Conservation (phyloP, 2,113 vertebrate genomes). For the Steatornis caripensis region DNA sequence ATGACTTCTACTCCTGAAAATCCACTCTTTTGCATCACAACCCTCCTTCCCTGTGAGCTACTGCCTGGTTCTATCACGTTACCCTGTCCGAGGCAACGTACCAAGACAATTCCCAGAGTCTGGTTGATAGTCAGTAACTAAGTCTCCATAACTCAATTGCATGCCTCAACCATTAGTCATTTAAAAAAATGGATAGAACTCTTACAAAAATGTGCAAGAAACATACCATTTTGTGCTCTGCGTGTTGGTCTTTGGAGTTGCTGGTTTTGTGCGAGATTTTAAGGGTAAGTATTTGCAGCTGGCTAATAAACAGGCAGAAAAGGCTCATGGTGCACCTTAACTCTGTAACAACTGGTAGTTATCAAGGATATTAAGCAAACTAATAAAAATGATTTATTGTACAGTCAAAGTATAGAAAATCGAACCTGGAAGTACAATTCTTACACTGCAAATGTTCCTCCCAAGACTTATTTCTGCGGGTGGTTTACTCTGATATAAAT, state of each 20-base stretch:
- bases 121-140: background rate
- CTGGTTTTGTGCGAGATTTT: background rate
- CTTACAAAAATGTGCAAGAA: background rate
- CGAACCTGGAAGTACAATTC: background rate
- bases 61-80: background rate
- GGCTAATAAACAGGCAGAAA: background rate
- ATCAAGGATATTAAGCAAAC: background rate
- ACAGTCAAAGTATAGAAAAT: background rate
- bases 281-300: background rate
- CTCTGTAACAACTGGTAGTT: background rate
- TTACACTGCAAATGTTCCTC: background rate
- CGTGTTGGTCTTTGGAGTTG: background rate
- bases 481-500: background rate
- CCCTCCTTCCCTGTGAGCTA: background rate
- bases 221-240: background rate
- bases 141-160: background rate
- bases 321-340: background rate
- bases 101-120: background rate
- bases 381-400: background rate
- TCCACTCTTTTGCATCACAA: background rate
- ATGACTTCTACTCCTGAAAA: background rate
- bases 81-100: background rate
- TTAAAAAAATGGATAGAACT: background rate
- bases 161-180: background rate
- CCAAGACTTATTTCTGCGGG: background rate